Evolutionary conservation across 2,888 invertebrate species (phyloP).

Genomic region (Idaea dimidiata): DNA sequence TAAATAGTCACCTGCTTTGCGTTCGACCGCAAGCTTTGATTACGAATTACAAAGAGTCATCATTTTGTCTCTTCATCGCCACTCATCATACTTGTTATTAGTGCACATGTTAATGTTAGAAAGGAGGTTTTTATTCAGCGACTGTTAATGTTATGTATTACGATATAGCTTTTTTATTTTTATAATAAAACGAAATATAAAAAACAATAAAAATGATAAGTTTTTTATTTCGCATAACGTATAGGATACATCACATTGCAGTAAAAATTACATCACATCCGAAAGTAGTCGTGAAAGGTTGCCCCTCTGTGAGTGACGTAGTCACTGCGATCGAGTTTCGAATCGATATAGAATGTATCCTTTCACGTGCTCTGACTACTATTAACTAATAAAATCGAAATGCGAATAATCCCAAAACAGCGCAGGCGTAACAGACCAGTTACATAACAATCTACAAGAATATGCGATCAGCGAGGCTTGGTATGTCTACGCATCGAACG

Average conservation of each 20-base stretch:
- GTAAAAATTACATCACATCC: conserved; percentile 56
- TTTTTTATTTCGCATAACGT: conserved; percentile 51
- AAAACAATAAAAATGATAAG: conserved; percentile 54
- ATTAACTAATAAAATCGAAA: conserved; percentile 56
- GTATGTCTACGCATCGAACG: conserved; percentile 24
- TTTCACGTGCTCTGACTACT: conserved; percentile 52
- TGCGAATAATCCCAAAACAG: conserved; percentile 49
- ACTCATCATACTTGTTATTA: conserved; percentile 75
- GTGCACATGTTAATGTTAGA: conserved; percentile 76
- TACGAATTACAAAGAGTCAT: conserved; percentile 32
- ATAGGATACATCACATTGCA: conserved; percentile 38
- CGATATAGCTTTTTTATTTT: conserved; percentile 74
- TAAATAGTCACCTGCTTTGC: conserved; percentile 62
- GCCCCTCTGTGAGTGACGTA: conserved; percentile 34
- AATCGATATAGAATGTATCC: conserved; percentile 40
- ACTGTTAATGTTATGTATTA: conserved; percentile 76
- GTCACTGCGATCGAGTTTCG: conserved; percentile 30
- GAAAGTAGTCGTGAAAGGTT: conserved; percentile 76
- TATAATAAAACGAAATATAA: conserved; percentile 71
- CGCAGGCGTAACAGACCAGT: conserved; percentile 45
- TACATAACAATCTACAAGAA: conserved; percentile 18
- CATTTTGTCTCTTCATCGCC: conserved; percentile 51
- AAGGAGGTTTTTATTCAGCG: conserved; percentile 66
- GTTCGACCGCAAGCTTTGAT: conserved; percentile 46
- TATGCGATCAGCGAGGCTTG: conserved; percentile 12